Conservation (phyloP, 2,113 vertebrate species). For the Eulemur macaco region DNA sequence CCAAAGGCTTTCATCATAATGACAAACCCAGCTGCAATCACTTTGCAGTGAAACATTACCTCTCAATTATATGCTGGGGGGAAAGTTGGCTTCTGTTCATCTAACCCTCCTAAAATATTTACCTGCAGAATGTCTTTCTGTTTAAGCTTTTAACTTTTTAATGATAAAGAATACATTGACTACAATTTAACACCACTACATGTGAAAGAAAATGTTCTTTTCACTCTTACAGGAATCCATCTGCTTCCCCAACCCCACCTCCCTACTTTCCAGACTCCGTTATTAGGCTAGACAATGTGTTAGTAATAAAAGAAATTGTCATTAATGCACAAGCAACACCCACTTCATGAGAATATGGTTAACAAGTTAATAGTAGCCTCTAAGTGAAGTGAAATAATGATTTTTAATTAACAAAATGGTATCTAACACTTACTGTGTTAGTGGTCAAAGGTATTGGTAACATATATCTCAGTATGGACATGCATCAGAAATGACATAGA, state of each 20-base stretch:
- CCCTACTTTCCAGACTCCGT: background rate
- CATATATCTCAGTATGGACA: background rate
- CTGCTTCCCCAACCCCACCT: background rate
- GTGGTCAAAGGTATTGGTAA: background rate
- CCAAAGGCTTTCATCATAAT: constrained; percentile 66
- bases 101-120: background rate
- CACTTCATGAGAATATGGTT: background rate
- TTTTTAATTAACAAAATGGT: background rate
- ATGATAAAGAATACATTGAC: background rate
- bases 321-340: background rate
- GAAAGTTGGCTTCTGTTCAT: constrained; percentile 66
- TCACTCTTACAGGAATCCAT: background rate
- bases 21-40: constrained; percentile 76
- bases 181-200: background rate
- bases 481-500: background rate
- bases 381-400: background rate
- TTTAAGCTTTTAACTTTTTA: constrained; percentile 29
- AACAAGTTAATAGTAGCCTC: background rate
- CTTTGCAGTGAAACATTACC: constrained; percentile 72
- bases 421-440: background rate
- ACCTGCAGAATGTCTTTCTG: constrained; percentile 61
- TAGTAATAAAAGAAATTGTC: background rate
- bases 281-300: background rate
- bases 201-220: background rate
- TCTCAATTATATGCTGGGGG: constrained; percentile 66